Base-by-base conservation (phyloP, 2,888 invertebrate genomes). In the Stenurella melanura region DNA sequence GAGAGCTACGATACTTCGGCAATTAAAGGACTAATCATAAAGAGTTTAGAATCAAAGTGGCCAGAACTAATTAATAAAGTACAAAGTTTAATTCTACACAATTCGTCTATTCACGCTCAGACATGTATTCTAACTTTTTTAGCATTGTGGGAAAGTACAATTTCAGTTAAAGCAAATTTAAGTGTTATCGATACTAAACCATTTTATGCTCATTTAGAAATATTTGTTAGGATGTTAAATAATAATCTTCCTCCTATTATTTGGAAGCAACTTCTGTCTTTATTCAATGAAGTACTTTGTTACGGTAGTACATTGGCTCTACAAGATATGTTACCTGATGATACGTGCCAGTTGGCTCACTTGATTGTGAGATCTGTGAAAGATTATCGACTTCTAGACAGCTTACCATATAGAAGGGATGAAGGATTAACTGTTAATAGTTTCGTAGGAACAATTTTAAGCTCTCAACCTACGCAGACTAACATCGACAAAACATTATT, bases 261-360 rank as follows among this genome's bases (percentile, higher is more conserved):
- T 82, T 97, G 97, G 93, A 94, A 95, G 84, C 96, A 96, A 89
- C 91, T 97, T 85, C 89, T 97, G 78, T 95, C 95, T 83, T 90
- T 97, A 42, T 96, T 97, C 84, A 97, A 97, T 88, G 97, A 97
- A 90, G 96, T 97, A 10, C 89, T 97, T 70, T 97, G 97, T 89
- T 97, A 97, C 88, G 97, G 97, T 2, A 97, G 96, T 81, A 97
- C 97, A 42, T 90, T 97, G 83, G 96, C 97, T 0, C 90, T 97
- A 81, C 97, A 97, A 89, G 96, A 96, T 88, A 93, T 95, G 85
- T 89, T 96, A 81, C 96, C 96, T 4, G 96, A 97, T 88, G 97
- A 97, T 88, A 96, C 96, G 19, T 96, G 96, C 88, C 93, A 94
- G 85, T 89, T 97, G 81, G 97, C 97, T 4, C 96, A 96, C 88